Evolutionary conservation across 2,797 vertebrate genomes (phyloP), one percentile per base, ranked within the genome.

Genomic region (Bradypus variegatus): DNA sequence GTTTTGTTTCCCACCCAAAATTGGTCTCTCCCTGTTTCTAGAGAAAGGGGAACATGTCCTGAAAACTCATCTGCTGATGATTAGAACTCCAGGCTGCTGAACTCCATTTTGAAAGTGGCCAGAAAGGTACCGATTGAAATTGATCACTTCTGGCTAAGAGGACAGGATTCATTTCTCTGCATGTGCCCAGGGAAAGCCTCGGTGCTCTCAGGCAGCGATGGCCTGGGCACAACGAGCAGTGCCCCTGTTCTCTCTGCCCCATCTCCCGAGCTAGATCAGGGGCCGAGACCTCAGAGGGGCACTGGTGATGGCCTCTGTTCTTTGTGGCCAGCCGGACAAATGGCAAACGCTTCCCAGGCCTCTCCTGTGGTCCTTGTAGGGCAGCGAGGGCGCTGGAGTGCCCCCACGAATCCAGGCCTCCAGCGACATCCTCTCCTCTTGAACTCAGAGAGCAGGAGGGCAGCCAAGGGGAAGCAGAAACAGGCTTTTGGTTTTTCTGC

Each of bases 401-500:
- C 84, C 50, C 60, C 45, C 33, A 60, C 48, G 13, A 76, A 33
- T 50, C n/a, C 80, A 33, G 48, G 41, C 41, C 70, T 65, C 87
- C 21, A 58, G 76, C 31, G 27, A 33, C 53, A 69, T 89, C 92
- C 83, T 69, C 55, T 50, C 72, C 33, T 50, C 64, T 79, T 48
- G 84, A 76, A 79, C 87, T 72, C 8, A 0, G 27, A 41, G 31
- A 86, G 70, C 88, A 87, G 80, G 60, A 62, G 53, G 75, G 64
- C 9, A 25, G 75, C 41, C 2, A 16, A 92, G 86, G 67, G 83
- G 88, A 95, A 90, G 69, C 84, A 91, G 89, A 86, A 89, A 77
- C 1, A 50, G 70, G 78, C 79, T 76, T 78, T 60, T 33, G 91
- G 48, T 7, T 80, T 95, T 94, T 93, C 75, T 85, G 82, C 90